Evolutionary conservation across 2,888 invertebrate genomes (phyloP), one percentile per base, ranked within the genome.

Genomic region (Athetis lepigone): DNA sequence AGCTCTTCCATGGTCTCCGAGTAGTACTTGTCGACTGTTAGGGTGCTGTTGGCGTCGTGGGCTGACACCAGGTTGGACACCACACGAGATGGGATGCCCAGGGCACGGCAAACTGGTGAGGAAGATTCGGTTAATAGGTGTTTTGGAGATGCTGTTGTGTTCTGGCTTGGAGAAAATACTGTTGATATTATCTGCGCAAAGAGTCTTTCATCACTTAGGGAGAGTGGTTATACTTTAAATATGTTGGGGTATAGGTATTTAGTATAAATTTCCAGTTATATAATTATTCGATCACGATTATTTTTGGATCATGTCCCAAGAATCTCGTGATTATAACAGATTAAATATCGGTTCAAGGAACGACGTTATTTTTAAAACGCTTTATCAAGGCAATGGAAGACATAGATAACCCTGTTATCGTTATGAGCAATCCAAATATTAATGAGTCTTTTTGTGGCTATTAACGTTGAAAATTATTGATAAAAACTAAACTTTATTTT

Each of bases 11-110:
- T 96, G 18, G 95, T 93, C 49, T 92, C 93, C 40, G 96, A 95
- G 90, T 96, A 97, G 88, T 97, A 97, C 86, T 96, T 96, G 90
- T 98, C 98, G 13, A 98, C 96, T 0, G 98, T 97, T 23, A 97
- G 91, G 0, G 97, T 96, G 42, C 95, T 96, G 91, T 98, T 98
- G 0, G 97, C 97, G 87, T 98, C 98, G 88, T 98, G 98, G 1
- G 98, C 98, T 0, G 98, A 98, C 0, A 97, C 97, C 82, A 97
- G 95, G 89, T 98, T 98, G 25, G 98, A 97, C 0, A 98, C 97
- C 16, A 97, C 97, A 43, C 98, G 96, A 2, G 97, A 97, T 0
- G 98, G 98, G 49, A 98, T 96, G 7, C 98, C 98, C 11, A 98
- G 92, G 0, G 98, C 97, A 9, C 98, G 95, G 87, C 97, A 98